Base-by-base conservation (phyloP, 2,113 vertebrate species). In the Dromas ardeola region DNA sequence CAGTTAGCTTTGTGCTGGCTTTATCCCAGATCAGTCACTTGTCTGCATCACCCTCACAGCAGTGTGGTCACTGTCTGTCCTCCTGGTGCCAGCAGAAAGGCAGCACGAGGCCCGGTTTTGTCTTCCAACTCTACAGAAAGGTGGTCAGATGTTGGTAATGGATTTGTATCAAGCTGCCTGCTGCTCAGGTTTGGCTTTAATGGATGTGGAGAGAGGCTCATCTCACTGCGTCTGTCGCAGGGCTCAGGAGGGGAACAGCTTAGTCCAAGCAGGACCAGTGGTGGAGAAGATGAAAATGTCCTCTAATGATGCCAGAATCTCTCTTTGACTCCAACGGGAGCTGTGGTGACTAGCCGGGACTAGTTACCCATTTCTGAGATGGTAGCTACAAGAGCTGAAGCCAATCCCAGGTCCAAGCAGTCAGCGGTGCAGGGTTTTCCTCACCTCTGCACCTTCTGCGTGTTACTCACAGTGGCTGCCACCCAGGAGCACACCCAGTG, bases 401-500 rank as follows among this genome's bases (percentile, higher is more conserved):
- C 40, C 29, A 40, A 5, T 6, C 40, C 30, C 42, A 76, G 47
- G n/a, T 49, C 76, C 30, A 49, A 23, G 69, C 38, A 71, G 22
- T 22, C 32, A 30, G 38, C 0, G 1, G 21, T 73, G 59, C 40
- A 13, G 27, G 22, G 18, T 79, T 21, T 42, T 42, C 73, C 66
- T 49, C 55, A 62, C 13, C 45, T 67, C n/a, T 62, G 15, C 36
- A 17, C 11, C n/a, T 47, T 72, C 72, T 32, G 11, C 32, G 3
- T 4, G 11, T 58, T 34, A 14, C 27, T 17, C 5, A 11, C 4
- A 43, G 23, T 21, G 13, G 7, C 49, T 50, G n/a, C 36, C 36
- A 38, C 70, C 42, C 63, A 81, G 61, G 61, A 62, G 10, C 2
- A 0, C 1, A 0, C 27, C 23, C 58, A 30, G 40, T 0, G 0